Conservation (phyloP, 2,888 invertebrate species). For the Myopa tessellatipennis region DNA sequence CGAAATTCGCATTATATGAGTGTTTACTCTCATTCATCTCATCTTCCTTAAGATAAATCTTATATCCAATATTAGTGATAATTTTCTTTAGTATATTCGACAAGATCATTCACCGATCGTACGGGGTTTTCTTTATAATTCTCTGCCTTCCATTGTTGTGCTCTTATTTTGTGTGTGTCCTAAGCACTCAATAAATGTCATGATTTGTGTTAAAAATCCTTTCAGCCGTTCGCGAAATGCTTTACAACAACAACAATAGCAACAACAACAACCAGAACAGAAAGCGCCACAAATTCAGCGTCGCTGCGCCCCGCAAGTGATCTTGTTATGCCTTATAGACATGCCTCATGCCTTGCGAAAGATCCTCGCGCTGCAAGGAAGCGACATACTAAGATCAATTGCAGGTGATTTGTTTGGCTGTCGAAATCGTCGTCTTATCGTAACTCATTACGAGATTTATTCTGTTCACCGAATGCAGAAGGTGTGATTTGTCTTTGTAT, state of each 20-base stretch:
- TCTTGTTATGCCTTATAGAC: conserved; percentile 43
- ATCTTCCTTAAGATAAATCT: too few relatives aligned
- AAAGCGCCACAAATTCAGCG: neutral
- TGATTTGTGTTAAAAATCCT: conserved; percentile 51
- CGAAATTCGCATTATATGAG: too few relatives aligned
- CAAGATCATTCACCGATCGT: neutral
- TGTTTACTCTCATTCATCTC: too few relatives aligned
- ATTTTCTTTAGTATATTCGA: too few relatives aligned
- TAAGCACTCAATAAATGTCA: conserved; percentile 65
- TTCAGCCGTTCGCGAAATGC: conserved; percentile 16
- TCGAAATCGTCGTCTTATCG: conserved; percentile 69
- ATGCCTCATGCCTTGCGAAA: conserved; percentile 8
- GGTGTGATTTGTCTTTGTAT: conserved; percentile 67
- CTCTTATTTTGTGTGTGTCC: conserved; percentile 26
- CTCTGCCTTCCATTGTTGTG: neutral
- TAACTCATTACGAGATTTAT: conserved; percentile 69
- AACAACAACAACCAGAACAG: conserved; percentile 12
- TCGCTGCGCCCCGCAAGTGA: conserved; percentile 37
- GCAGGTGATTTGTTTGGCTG: conserved; percentile 69
- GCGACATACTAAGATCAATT: conserved; percentile 62
- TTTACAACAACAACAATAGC: conserved; percentile 23
- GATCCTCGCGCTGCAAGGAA: conserved; percentile 44
- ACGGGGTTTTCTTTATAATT: too few relatives aligned
- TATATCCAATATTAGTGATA: too few relatives aligned
- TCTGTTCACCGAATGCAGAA: conserved; percentile 69